Percentiles rank a stretch among this genome's conserved stretches.
Conservation (phyloP, 2,888 invertebrate genomes). For the Sympetrum striolatum region DNA sequence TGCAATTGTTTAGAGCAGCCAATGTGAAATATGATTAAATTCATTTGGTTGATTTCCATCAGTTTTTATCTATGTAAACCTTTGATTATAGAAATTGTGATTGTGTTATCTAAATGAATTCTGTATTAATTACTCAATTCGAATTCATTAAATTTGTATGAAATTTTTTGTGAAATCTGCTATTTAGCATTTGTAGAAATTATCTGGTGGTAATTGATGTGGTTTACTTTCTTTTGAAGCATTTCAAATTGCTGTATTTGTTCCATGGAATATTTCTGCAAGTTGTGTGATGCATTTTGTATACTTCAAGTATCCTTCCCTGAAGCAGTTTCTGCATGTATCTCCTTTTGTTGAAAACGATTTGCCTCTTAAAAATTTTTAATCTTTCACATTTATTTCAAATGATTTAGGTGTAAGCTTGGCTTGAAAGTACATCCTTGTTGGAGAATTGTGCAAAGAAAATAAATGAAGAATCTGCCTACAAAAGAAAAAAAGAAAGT, state of each 20-base stretch:
- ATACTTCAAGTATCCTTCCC: not conserved
- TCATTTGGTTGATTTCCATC: too few species aligned
- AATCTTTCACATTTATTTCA: slow-evolving; percentile 26
- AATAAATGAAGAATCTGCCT: not conserved
- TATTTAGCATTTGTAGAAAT: not conserved
- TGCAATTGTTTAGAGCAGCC: too few species aligned
- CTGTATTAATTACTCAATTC: too few species aligned
- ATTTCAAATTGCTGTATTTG: not conserved
- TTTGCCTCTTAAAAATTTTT: not conserved
- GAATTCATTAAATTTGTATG: too few species aligned
- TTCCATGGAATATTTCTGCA: not conserved
- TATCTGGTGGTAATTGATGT: too few species aligned
- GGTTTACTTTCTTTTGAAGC: not conserved
- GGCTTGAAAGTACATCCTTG: slow-evolving; percentile 42
- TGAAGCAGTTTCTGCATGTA: slow-evolving; percentile 34
- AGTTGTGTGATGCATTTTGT: slow-evolving; percentile 4
- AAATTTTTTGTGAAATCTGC: not conserved
- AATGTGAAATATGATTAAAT: too few species aligned
- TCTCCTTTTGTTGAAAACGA: slow-evolving; percentile 13
- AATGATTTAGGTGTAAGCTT: slow-evolving; percentile 41
- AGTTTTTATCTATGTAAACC: too few species aligned
- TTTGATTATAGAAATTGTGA: too few species aligned
- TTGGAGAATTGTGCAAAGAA: slow-evolving; percentile 27
- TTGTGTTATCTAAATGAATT: too few species aligned
- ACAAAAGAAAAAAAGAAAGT: slow-evolving; percentile 4